These are phyloP conservation scores for Entomobrya multifasciata DNA, from an alignment of 2,888 invertebrate species.

Conservation along the genomic window DNA sequence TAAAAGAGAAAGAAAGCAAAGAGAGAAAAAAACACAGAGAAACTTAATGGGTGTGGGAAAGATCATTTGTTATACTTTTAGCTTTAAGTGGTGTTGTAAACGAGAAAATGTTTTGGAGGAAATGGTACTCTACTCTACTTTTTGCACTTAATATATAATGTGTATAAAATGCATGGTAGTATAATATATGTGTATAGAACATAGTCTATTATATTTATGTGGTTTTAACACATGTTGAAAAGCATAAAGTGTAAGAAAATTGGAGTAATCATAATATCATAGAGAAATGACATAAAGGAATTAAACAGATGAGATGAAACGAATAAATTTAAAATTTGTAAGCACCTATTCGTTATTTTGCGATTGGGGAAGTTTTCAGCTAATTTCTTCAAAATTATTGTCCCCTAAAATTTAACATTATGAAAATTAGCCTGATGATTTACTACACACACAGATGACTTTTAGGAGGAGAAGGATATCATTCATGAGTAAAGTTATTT, in stretches of 20 bases:
- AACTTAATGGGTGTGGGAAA: slow-evolving; percentile 72
- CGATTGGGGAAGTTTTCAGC: no score
- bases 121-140: slow-evolving; percentile 22
- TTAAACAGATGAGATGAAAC: neutral
- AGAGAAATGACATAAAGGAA: neutral
- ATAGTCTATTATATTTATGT: neutral
- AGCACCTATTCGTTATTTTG: no score
- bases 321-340: no score
- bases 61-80: slow-evolving; percentile 71
- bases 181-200: neutral
- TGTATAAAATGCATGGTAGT: neutral
- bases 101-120: slow-evolving; percentile 50
- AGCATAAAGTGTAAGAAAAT: slow-evolving; percentile 4
- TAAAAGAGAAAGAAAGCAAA: slow-evolving; percentile 11
- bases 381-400: no score
- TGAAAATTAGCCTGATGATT: no score
- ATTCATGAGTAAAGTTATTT: no score
- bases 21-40: slow-evolving; percentile 11
- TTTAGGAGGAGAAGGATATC: no score
- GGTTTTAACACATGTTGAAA: slow-evolving; percentile 35
- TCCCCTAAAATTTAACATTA: no score
- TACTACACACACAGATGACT: no score
- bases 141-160: neutral
- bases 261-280: no score
- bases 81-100: slow-evolving; percentile 62